Base-by-base conservation (phyloP, 2,797 vertebrate species). In the Micrastur ruficollis region DNA sequence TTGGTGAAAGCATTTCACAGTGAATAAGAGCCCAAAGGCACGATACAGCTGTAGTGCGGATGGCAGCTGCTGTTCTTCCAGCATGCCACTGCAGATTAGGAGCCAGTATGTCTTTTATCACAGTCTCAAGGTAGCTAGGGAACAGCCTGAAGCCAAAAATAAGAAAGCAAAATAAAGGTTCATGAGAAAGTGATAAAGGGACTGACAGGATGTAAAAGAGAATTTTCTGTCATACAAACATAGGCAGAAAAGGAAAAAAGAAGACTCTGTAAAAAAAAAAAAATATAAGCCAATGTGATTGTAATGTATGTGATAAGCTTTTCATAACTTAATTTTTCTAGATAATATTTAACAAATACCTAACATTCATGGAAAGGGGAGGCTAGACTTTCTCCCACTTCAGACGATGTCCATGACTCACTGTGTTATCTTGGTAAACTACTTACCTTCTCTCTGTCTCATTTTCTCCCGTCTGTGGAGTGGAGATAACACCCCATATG, bases 41-140 rank as follows among this genome's bases (percentile, higher is more conserved):
- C 88, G 99, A 99, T 78, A 99, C 97, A 26, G 98, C 98, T 3
- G 99, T 97, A 10, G 99, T 99, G 78, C 99, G 99, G 91, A 99
- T 98, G 66, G 99, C 99, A 6, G 98, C 99, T 4, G 99, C 99
- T 2, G 98, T 99, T 84, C 98, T 99, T 44, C 99, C 99, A 2
- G 99, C 99, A 1, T 95, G 98, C 99, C 99, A 99, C 98, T 99
- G 99, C 97, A 99, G 98, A 98, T 98, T 99, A 74, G 99, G 99
- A 91, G 98, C 98, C 95, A 99, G 91, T 70, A 99, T 88, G 79
- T 99, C 98, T 92, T 97, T 96, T 73, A 99, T 96, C 96, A 99
- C 97, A 47, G 86, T 97, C 97, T 99, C 98, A 8, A 99, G 97
- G 97, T 99, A 97, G 21, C 96, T 86, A 55, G 94, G 90, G 94